Conservation (phyloP, 2,888 invertebrate species). For the Tanytarsus gracilentus region DNA sequence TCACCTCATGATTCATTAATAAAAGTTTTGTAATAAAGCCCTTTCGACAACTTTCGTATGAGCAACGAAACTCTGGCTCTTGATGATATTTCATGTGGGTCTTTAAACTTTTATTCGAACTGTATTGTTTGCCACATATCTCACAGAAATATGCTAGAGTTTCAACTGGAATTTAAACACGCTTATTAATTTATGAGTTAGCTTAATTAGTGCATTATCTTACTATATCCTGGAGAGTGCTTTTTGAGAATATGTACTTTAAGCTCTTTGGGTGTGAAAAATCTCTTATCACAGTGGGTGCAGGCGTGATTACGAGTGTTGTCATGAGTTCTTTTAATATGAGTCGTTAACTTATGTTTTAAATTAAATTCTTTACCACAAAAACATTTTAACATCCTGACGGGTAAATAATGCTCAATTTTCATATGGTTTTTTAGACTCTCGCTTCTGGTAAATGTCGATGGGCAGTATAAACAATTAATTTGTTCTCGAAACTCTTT, state of each 20-base stretch:
- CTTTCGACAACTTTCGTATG: neutral
- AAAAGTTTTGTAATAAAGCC: slow-evolving; percentile 18
- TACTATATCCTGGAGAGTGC: slow-evolving; percentile 13
- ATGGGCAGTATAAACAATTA: neutral
- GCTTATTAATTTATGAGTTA: neutral
- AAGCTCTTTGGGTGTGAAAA: slow-evolving; percentile 22
- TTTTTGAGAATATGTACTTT: slow-evolving; percentile 8
- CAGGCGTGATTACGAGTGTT: slow-evolving; percentile 13
- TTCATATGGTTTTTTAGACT: slow-evolving; percentile 25
- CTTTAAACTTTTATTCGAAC: neutral
- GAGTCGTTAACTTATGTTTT: slow-evolving; percentile 13
- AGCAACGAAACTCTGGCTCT: slow-evolving; percentile 8
- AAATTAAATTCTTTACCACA: slow-evolving; percentile 24
- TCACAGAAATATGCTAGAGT: neutral
- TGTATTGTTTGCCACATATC: slow-evolving; percentile 16
- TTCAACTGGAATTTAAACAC: neutral
- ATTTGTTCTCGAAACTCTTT: slow-evolving; percentile 14
- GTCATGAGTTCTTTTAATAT: slow-evolving; percentile 23
- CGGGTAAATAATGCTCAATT: slow-evolving; percentile 7
- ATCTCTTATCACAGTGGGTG: neutral
- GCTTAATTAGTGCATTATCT: neutral
- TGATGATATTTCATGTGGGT: slow-evolving; percentile 24
- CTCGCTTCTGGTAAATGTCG: slow-evolving; percentile 18
- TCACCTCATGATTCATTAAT: slow-evolving; percentile 12
- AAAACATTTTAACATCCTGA: slow-evolving; percentile 13